Evolutionary conservation across 2,888 invertebrate genomes (phyloP).

Genomic region (Epirrhoe tristata): DNA sequence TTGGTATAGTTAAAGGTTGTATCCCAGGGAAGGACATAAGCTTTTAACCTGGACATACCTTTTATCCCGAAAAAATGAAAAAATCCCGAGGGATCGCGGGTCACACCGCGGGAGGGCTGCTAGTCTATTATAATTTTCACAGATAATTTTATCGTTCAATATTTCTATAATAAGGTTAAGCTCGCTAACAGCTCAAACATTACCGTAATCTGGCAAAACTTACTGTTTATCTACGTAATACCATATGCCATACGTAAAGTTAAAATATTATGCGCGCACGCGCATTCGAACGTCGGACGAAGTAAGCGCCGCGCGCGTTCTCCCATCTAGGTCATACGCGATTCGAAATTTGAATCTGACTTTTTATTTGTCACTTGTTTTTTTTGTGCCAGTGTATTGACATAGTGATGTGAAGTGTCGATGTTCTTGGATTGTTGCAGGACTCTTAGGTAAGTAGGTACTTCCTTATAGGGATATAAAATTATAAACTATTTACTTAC

Average conservation of each 20-base stretch:
- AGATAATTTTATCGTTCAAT: neutral
- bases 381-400: constrained; percentile 23
- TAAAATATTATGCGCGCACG: constrained; percentile 54
- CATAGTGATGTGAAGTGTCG: constrained; percentile 40
- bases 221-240: constrained; percentile 69
- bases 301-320: constrained; percentile 64
- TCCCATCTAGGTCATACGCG: constrained; percentile 60
- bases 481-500: no score
- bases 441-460: constrained; percentile 18
- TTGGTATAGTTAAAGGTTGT: no score
- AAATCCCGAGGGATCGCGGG: no score
- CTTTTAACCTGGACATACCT: no score
- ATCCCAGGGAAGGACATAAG: no score
- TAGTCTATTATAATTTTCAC: neutral
- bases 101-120: no score
- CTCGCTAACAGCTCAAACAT: constrained; percentile 46
- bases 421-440: constrained; percentile 43
- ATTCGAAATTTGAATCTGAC: constrained; percentile 56
- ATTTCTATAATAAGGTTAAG: constrained; percentile 20
- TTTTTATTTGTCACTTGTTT: constrained; percentile 25
- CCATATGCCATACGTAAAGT: constrained; percentile 47
- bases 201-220: constrained; percentile 55
- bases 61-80: no score
- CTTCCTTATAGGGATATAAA: neutral
- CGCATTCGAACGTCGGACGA: constrained; percentile 69